phyloP scores from a whole-genome alignment of 1,140 invertebrate genomes.

The Drosophila simulans region DNA sequence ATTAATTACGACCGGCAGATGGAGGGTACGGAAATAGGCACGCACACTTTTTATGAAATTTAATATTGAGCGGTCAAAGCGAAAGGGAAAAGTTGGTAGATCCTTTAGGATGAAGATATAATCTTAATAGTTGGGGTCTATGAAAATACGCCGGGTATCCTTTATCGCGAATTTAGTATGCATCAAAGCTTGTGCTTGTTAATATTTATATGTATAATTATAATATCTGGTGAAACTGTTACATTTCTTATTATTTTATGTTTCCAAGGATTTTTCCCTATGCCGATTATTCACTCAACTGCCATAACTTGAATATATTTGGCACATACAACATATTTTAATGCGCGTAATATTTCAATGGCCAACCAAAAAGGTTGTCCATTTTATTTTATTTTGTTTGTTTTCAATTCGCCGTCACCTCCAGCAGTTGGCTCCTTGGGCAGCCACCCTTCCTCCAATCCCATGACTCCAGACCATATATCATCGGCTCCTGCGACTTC shows the following conservation, averaged over 20 bases:
- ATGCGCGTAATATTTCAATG: conserved; percentile 8
- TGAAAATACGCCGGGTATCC: conserved; percentile 8
- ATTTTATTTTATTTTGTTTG: conserved; percentile 36
- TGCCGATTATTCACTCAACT: not conserved
- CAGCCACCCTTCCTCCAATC: not conserved
- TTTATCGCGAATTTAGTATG: conserved; percentile 26
- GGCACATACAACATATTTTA: not conserved
- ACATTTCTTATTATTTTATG: not conserved
- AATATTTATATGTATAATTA: too few species aligned
- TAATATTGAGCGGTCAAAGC: conserved; percentile 44
- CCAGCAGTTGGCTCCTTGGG: conserved; percentile 25
- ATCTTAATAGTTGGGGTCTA: conserved; percentile 38
- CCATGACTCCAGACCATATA: conserved; percentile 43
- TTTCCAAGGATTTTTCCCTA: not conserved
- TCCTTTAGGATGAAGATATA: conserved; percentile 46
- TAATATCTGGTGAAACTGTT: too few species aligned
- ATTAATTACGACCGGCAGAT: conserved; percentile 67
- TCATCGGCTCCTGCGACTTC: conserved; percentile 63
- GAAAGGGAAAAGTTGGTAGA: conserved; percentile 27
- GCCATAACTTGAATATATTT: not conserved
- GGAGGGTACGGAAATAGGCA: conserved; percentile 26
- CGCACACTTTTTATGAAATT: conserved; percentile 60
- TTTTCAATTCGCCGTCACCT: conserved; percentile 26
- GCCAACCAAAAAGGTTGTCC: conserved; percentile 8
- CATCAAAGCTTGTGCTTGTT: conserved; percentile 1